Conservation (phyloP, 2,797 vertebrate genomes). For the Meriones psammophilus region DNA sequence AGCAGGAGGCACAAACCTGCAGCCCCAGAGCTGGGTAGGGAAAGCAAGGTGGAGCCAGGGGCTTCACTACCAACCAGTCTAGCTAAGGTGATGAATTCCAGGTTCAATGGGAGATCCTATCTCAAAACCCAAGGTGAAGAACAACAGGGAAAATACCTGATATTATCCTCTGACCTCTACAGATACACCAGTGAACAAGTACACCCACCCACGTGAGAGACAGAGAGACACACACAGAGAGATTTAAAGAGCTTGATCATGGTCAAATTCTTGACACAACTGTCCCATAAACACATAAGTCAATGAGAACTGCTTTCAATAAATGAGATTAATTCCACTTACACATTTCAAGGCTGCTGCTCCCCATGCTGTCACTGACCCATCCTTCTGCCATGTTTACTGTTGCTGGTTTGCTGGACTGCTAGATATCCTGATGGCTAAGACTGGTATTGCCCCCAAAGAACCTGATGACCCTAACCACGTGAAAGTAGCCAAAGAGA, state of each 20-base stretch:
- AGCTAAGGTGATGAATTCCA: neutral
- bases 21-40: neutral
- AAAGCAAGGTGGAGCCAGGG: neutral
- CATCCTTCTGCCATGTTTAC: no score
- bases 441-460: no score
- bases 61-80: neutral
- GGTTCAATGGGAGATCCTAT: neutral
- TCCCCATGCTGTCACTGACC: no score
- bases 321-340: conserved; percentile 10
- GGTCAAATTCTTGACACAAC: conserved; percentile 36
- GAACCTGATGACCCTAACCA: no score
- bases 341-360: no score
- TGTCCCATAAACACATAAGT: conserved; percentile 27
- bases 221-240: neutral
- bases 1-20: neutral
- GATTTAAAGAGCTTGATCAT: conserved; percentile 23
- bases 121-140: neutral
- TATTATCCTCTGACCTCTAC: neutral
- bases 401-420: no score
- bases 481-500: no score
- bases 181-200: neutral
- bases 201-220: no score
- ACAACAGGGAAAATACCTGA: neutral
- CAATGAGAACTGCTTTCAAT: conserved; percentile 16
- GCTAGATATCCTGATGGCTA: no score